Base-by-base conservation (phyloP, 2,797 vertebrate genomes). In the Alcedo atthis region DNA sequence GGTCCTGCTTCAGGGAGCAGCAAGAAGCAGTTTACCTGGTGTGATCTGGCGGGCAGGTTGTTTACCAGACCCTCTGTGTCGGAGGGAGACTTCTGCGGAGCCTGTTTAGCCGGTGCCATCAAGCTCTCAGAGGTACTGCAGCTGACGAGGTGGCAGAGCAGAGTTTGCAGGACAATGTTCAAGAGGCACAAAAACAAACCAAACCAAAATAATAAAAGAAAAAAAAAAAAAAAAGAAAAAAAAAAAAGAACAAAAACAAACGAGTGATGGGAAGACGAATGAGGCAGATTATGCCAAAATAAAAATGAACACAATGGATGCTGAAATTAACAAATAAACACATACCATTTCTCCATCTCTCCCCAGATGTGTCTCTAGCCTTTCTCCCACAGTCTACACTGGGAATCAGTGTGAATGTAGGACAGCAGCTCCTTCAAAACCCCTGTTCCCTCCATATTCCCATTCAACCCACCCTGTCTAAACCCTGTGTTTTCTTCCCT, bases 121-220 rank as follows among this genome's bases (percentile, higher is more conserved):
- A 98, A 96, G 94, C 98, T 98, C 96, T 99, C 99, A 97, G 98
- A 98, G 75, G 99, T 97, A 94, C 98, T 98, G 97, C 98, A 99
- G 98, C 98, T 99, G 98, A 97, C 95, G 96, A 97, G 95, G 91
- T 95, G 96, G 95, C 86, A 95, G 87, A 96, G 95, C 94, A 95
- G 97, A 94, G 87, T 96, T 94, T 95, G 97, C 95, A 97, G 89
- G 73, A 97, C 95, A 97, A 93, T 59, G 87, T 91, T 96, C 96
- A 93, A 96, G 96, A 96, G 91, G 96, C 70, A 96, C 54, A 37
- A 70, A 53, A 70, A 42, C 54, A 53, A 69, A 35, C 35, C 35
- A 35, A 37, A 40, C 37, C 37, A 40, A 40, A 40, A 40, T 15
- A 40, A 40, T 15, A 40, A 40, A 40, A 40, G 3, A 40, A 37